Evolutionary conservation across 2,888 invertebrate genomes (phyloP), one percentile per base, ranked within the genome.

Genomic region (Phania funesta): DNA sequence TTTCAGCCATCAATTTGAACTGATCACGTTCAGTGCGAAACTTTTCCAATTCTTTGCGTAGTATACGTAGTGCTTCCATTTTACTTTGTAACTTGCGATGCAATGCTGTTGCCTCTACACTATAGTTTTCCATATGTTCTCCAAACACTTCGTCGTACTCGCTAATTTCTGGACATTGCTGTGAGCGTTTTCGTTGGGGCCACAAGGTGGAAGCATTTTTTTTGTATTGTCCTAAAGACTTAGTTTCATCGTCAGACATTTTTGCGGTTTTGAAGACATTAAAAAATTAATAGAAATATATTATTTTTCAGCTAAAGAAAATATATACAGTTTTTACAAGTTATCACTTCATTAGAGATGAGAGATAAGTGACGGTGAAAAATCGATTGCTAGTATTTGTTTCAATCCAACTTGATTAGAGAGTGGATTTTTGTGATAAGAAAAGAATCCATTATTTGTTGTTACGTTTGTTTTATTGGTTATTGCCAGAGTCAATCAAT

Each of bases 11-110:
- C 8, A 95, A 90, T 89, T 95, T 96, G 87, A 94, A 96, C 87
- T 95, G 94, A 89, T 97, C 96, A 32, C 96, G 92, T 88, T 97
- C 96, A 86, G 93, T 94, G 78, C 95, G 94, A 88, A 95, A 95
- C 90, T 95, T 94, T 86, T 96, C 95, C 77, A 97, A 90, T 87
- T 96, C 96, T 86, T 93, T 93, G 82, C 94, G 95, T 88, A 97
- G 92, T 80, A 96, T 95, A n/a, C 94, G 91, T 41, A 97, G 89
- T 2, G 96, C 96, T 90, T 96, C 96, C 65, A 95, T 93, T 90
- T 97, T 97, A 87, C 96, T 95, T 87, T 95, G 94, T 26, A 96
- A 91, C 90, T 96, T 96, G 83, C 95, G 93, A 87, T 93, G 93
- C 18, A 94, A 89, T 1, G 93, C 94, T 9, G 84, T 85, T 80